Evolutionary conservation across 1,140 invertebrate species (phyloP).

Genomic region (Drosophila prosaltans): DNA sequence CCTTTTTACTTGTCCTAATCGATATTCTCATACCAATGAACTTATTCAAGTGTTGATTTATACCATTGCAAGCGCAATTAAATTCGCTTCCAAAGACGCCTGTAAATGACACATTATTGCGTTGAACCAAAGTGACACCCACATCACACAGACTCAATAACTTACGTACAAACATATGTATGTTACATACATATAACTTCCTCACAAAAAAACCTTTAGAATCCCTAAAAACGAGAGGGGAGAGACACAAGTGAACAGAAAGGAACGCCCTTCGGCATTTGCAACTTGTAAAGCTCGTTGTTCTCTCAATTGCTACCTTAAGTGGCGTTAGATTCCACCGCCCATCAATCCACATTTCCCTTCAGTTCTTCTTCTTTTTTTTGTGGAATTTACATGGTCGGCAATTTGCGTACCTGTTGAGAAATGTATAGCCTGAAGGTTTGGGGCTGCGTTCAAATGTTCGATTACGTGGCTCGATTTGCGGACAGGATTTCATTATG

Average conservation of each 20-base stretch:
- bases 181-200: neutral
- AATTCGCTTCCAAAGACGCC: slow-evolving; percentile 35
- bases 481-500: slow-evolving; percentile 37
- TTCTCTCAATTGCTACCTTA: slow-evolving; percentile 68
- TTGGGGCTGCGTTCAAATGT: slow-evolving; percentile 27
- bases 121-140: slow-evolving; percentile 51
- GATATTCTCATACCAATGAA: slow-evolving; percentile 60
- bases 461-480: slow-evolving; percentile 52
- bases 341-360: slow-evolving; percentile 1
- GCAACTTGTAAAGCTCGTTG: slow-evolving; percentile 75
- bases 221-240: neutral
- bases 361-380: neutral
- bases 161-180: neutral
- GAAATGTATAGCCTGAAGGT: slow-evolving; percentile 45
- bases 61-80: slow-evolving; percentile 64
- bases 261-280: slow-evolving; percentile 41
- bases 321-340: slow-evolving; percentile 51
- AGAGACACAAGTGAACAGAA: slow-evolving; percentile 20
- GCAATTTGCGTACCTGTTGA: slow-evolving; percentile 60
- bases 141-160: neutral
- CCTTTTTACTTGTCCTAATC: slow-evolving; percentile 55
- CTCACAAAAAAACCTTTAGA: slow-evolving; percentile 22
- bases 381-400: slow-evolving; percentile 13
- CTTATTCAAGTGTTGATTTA: slow-evolving; percentile 69
- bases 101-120: slow-evolving; percentile 62